Evolutionary conservation across 2,113 vertebrate genomes (phyloP).

Genomic region (Psophia crepitans): DNA sequence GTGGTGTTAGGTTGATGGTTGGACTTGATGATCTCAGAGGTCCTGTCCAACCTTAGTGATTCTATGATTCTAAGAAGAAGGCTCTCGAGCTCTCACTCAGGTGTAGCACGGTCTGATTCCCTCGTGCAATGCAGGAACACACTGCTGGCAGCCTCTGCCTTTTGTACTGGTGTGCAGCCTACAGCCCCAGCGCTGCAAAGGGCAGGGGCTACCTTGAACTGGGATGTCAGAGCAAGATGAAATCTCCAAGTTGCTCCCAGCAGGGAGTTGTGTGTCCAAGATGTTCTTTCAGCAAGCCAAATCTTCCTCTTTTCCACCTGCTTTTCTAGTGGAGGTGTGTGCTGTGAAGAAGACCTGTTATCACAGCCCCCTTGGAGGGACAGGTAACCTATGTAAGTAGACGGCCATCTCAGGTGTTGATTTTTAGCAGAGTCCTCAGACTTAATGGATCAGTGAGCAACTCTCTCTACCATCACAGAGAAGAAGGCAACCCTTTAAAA

Average conservation of each 20-base stretch:
- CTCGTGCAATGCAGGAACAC: not conserved
- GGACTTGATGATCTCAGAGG: too few species aligned
- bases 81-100: rapidly evolving
- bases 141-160: not conserved
- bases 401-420: not conserved
- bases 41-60: too few species aligned
- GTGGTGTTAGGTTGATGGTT: too few species aligned
- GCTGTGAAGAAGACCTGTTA: not conserved
- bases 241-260: not conserved
- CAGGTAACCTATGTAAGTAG: not conserved
- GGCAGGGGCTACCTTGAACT: not conserved
- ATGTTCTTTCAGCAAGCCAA: not conserved
- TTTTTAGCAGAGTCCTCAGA: not conserved
- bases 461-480: not conserved
- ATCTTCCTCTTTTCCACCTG: not conserved
- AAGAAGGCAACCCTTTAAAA: not conserved
- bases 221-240: not conserved
- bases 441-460: not conserved
- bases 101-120: rapidly evolving
- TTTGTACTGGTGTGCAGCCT: not conserved
- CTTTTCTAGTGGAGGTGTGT: not conserved
- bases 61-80: too few species aligned
- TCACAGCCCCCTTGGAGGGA: not conserved
- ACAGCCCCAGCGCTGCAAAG: not conserved
- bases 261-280: not conserved